Conservation (phyloP, 2,888 invertebrate species). For the Argynnis bischoffii region DNA sequence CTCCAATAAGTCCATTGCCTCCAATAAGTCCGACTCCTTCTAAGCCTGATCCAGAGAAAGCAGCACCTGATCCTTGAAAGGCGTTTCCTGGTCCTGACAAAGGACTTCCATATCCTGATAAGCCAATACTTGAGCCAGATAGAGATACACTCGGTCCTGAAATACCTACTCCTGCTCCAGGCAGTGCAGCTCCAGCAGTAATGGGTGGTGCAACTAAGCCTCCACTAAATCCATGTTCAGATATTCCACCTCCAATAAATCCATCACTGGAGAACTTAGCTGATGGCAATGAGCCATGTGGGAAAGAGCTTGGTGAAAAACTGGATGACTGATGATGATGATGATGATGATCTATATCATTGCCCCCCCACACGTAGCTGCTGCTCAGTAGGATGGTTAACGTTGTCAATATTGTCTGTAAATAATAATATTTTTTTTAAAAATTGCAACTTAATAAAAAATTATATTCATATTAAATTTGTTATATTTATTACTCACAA, state of each 20-base stretch:
- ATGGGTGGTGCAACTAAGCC: slow-evolving; percentile 9
- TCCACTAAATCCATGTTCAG: slow-evolving; percentile 21
- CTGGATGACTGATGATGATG: slow-evolving; percentile 54
- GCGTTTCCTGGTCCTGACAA: slow-evolving; percentile 7
- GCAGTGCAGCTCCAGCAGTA: slow-evolving; percentile 9
- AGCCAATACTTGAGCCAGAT: background rate
- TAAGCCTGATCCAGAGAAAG: slow-evolving; percentile 30
- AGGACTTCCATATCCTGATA: background rate
- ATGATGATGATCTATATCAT: slow-evolving; percentile 39
- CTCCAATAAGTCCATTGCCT: slow-evolving; percentile 54
- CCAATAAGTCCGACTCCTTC: slow-evolving; percentile 38
- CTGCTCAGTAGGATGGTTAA: slow-evolving; percentile 73
- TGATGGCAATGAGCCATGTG: slow-evolving; percentile 69
- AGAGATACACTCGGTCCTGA: slow-evolving; percentile 4
- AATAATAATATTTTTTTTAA: too few relatives aligned
- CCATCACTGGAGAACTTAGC: slow-evolving; percentile 62
- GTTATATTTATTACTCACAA: slow-evolving; percentile 62
- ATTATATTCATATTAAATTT: slow-evolving; percentile 18
- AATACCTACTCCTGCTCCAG: slow-evolving; percentile 8
- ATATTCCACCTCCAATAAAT: slow-evolving; percentile 37
- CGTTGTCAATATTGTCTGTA: too few relatives aligned
- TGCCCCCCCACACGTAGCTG: slow-evolving; percentile 57
- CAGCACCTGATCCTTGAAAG: slow-evolving; percentile 5
- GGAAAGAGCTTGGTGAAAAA: slow-evolving; percentile 73
- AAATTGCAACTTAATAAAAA: too few relatives aligned